These are phyloP conservation scores for Drosophila pseudotakahashii DNA, from an alignment of 2,888 invertebrate species.

Conservation along the genomic window DNA sequence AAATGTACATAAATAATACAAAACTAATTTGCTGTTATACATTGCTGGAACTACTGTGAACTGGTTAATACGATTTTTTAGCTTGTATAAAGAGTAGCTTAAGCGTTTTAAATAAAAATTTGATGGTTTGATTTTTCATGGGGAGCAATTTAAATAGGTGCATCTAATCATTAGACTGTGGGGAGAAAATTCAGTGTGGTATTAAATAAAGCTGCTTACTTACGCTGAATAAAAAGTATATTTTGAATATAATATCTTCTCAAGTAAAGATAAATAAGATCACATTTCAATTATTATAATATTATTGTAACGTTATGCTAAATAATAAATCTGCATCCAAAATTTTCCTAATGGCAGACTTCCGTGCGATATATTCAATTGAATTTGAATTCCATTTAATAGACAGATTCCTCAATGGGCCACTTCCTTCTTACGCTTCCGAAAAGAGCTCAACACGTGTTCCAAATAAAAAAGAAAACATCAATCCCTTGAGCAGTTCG, in stretches of 20 bases:
- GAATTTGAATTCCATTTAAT: constrained; percentile 13
- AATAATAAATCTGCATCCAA: not conserved
- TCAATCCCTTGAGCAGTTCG: constrained; percentile 38
- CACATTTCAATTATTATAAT: too few species aligned
- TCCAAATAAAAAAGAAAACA: constrained; percentile 47
- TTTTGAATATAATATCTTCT: not conserved
- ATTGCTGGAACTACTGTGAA: not conserved
- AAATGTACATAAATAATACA: not conserved
- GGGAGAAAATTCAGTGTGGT: not conserved
- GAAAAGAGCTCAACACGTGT: constrained; percentile 59
- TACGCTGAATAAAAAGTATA: too few species aligned
- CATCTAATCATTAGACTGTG: not conserved
- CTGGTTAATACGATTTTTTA: not conserved
- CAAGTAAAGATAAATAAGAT: not conserved
- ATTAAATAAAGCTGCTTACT: too few species aligned
- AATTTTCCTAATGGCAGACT: not conserved
- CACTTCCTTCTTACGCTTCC: constrained; percentile 8
- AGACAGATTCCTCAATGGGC: constrained; percentile 13
- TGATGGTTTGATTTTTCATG: not conserved
- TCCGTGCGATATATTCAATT: constrained; percentile 3
- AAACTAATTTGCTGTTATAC: not conserved
- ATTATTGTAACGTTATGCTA: not conserved
- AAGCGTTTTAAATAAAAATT: not conserved
- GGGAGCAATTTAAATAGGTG: not conserved
- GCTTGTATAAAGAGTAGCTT: not conserved